phyloP scores from a whole-genome alignment of 2,113 vertebrate genomes.

The Collichthys lucidus region DNA sequence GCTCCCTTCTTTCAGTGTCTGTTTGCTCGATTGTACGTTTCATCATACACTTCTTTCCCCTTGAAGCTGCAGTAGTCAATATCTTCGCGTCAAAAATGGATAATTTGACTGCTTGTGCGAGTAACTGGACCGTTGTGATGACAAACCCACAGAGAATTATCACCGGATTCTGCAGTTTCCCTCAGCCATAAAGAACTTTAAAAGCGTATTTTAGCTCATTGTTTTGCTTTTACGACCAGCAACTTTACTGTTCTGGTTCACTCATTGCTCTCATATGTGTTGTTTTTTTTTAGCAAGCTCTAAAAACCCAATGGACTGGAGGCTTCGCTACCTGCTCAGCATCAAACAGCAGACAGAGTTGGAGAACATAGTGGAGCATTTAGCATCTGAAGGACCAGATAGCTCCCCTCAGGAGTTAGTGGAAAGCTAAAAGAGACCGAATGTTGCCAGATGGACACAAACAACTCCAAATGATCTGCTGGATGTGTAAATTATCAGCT shows the following conservation, averaged over 20 bases:
- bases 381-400: too few relatives aligned
- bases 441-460: not conserved
- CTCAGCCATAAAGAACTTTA: not conserved
- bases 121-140: not conserved
- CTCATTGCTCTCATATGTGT: not conserved
- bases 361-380: too few relatives aligned
- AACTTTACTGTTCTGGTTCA: not conserved
- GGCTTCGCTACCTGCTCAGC: too few relatives aligned
- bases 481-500: not conserved
- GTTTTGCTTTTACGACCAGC: not conserved
- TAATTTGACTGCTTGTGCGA: not conserved
- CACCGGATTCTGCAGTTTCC: not conserved
- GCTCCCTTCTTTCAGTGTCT: not conserved
- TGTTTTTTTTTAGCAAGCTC: not conserved
- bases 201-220: constrained; percentile 18
- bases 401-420: too few relatives aligned
- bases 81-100: not conserved
- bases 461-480: not conserved
- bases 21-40: not conserved
- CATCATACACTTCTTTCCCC: not conserved
- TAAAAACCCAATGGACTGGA: too few relatives aligned
- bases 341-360: too few relatives aligned
- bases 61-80: not conserved
- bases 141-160: not conserved
- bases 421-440: not conserved